Percentiles rank a stretch among this genome's conserved stretches.
Conservation (phyloP, 2,797 vertebrate genomes). For the Melanotaenia parkinsoni region DNA sequence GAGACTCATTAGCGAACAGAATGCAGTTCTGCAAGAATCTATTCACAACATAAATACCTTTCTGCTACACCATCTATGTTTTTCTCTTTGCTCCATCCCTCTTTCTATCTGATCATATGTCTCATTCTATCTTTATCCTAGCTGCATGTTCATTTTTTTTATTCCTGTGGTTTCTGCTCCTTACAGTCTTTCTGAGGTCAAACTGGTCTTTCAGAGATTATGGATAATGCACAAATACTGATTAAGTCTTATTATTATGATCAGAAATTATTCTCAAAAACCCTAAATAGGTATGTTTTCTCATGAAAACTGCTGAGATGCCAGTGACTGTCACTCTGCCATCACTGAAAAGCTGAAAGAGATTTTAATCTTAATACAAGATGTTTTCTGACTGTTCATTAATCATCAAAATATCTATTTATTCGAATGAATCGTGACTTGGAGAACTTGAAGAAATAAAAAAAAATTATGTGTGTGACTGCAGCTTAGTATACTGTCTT, state of each 20-base stretch:
- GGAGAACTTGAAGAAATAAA: not conserved
- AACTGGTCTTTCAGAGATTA: not conserved
- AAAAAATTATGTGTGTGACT: too few species aligned
- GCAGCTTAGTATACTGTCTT: not conserved
- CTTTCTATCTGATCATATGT: not conserved
- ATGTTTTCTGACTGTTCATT: not conserved
- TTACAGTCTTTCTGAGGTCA: not conserved
- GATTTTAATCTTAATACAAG: not conserved
- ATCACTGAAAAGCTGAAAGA: not conserved
- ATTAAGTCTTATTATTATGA: not conserved
- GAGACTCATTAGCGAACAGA: constrained; percentile 26
- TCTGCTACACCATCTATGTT: not conserved
- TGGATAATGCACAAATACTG: constrained; percentile 3
- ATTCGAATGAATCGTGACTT: not conserved
- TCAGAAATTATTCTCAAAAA: not conserved
- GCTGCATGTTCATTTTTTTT: too few species aligned
- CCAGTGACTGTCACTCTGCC: not conserved
- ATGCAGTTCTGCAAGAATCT: constrained; percentile 55
- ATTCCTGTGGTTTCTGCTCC: not conserved
- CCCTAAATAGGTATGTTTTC: not conserved
- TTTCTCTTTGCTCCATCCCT: not conserved
- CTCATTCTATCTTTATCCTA: not conserved
- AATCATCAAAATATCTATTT: not conserved
- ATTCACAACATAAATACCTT: constrained; percentile 6
- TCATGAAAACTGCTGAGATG: not conserved